Evolutionary conservation across 2,888 invertebrate genomes (phyloP).

Genomic region (Clepsis dumicolana): DNA sequence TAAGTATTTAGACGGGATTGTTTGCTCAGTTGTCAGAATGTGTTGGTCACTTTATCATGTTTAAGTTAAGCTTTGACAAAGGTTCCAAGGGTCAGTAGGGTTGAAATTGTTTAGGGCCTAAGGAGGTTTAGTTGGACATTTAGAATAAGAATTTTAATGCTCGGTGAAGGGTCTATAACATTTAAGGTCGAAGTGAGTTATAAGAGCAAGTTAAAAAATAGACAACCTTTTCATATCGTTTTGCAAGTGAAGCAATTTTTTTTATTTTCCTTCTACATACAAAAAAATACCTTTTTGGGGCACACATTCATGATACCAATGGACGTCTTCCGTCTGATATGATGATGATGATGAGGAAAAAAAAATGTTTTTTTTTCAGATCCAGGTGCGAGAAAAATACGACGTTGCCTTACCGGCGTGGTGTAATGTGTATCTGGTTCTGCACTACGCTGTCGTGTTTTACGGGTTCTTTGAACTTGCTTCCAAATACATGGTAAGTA

Average conservation of each 20-base stretch:
- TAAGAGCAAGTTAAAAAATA: not conserved
- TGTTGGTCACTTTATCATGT: not conserved
- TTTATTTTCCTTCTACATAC: not conserved
- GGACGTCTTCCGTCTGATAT: too few relatives aligned
- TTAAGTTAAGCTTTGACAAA: not conserved
- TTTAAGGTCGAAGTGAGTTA: not conserved
- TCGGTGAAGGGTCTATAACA: not conserved
- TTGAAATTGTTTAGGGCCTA: not conserved
- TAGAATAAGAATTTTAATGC: not conserved
- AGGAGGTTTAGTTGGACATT: slow-evolving; percentile 3
- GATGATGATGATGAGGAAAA: too few relatives aligned
- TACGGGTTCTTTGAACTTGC: slow-evolving; percentile 89
- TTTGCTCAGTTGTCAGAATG: not conserved
- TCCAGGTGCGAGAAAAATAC: slow-evolving; percentile 88
- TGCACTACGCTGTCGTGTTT: slow-evolving; percentile 89
- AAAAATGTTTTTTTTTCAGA: slow-evolving; percentile 69
- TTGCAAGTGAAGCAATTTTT: too few relatives aligned
- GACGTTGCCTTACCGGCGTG: slow-evolving; percentile 88
- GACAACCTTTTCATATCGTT: too few relatives aligned
- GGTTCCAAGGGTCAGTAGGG: not conserved
- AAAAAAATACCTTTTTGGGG: too few relatives aligned
- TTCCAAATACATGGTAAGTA: slow-evolving; percentile 88
- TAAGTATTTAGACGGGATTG: not conserved
- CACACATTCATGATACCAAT: too few relatives aligned
- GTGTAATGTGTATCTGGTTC: slow-evolving; percentile 88